Evolutionary conservation across 1,140 invertebrate species (phyloP), one percentile per base, ranked within the genome.

Genomic region (Pemphigus obesinymphae): DNA sequence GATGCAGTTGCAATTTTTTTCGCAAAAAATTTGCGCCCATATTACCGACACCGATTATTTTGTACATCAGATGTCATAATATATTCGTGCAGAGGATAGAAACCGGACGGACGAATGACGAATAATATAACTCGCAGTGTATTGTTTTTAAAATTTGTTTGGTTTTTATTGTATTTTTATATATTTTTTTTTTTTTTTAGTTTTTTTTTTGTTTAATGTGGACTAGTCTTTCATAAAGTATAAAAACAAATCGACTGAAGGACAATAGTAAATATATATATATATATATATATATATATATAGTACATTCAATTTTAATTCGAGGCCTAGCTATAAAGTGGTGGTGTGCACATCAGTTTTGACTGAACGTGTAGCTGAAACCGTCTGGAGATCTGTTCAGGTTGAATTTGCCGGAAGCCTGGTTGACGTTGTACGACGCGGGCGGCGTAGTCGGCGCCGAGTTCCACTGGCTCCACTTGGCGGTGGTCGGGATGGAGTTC

Each of bases 321-420:
- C 37, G 0, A 1, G 37, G 10, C 34, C 23, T 66, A 66, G 63
- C 31, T 66, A 70, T 2, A 26, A 7, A 53, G 45, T 50, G 17
- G 20, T 20, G 50, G 7, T 20, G 29, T 23, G 37, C 37, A 8
- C 34, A 29, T 83, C 84, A 85, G 66, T 82, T 84, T 86, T 92
- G 93, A 88, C 91, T 92, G 89, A 94, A 95, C 66, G 90, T 92
- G 87, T 94, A 95, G 83, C 92, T 92, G 87, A 92, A 95, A 83
- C 94, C 94, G 85, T 95, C 94, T 26, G 93, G 93, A 58, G 92
- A 94, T 86, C 94, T 89, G 89, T 94, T 94, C 83, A 95, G 89
- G 84, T 90, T 91, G 80, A 95, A 90, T 86, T 95, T 94, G 82
- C 94, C 94, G 3, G 94, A 93, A 29, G 93, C 93, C 86, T 92